Conservation (phyloP, 2,113 vertebrate species). For the Baryphthengus martii region DNA sequence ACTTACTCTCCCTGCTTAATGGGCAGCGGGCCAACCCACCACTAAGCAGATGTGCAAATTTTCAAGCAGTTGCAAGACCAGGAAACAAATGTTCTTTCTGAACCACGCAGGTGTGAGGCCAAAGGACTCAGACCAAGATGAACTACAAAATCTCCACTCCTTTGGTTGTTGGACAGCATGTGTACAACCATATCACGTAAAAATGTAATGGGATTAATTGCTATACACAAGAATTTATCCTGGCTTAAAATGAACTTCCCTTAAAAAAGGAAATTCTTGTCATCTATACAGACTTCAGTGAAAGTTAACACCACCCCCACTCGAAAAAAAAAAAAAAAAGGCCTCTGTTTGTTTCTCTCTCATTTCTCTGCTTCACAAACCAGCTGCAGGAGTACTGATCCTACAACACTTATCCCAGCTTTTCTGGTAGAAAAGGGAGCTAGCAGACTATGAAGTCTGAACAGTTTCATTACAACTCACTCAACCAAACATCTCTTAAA, state of each 20-base stretch:
- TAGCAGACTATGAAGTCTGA: background rate
- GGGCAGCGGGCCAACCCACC: background rate
- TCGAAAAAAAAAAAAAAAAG: too few relatives aligned
- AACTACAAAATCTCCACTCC: background rate
- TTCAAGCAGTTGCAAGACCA: background rate
- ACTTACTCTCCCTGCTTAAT: background rate
- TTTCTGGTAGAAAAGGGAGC: background rate
- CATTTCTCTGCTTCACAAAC: background rate
- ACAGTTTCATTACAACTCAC: background rate
- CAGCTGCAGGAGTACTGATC: background rate
- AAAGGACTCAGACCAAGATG: background rate
- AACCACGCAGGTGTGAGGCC: accelerated
- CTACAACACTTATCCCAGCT: background rate
- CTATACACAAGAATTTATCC: background rate
- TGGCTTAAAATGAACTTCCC: background rate
- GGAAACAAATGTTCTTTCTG: background rate
- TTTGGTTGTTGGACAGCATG: background rate
- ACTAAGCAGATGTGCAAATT: background rate
- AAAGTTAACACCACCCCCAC: background rate
- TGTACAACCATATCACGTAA: too few relatives aligned
- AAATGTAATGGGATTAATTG: background rate
- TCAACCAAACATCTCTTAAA: background rate
- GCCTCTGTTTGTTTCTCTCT: background rate
- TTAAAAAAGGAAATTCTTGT: background rate
- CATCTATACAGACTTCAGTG: background rate